Percentiles rank a stretch among this genome's conserved stretches.
These are phyloP conservation scores for Pterostichus niger DNA, from an alignment of 2,888 invertebrate species.

Conservation along the genomic window DNA sequence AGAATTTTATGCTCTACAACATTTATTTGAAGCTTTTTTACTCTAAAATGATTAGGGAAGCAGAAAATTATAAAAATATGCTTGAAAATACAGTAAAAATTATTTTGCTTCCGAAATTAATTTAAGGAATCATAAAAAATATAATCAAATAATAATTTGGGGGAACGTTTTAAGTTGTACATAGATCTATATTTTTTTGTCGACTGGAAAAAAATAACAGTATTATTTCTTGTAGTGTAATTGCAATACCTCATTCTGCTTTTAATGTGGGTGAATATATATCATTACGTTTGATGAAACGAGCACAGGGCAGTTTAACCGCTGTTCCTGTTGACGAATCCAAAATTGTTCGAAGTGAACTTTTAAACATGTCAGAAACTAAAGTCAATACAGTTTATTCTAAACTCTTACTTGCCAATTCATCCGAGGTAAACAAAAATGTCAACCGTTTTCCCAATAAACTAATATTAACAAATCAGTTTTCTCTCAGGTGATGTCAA, in stretches of 20 bases:
- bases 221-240: constrained; percentile 79
- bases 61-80: too few species aligned
- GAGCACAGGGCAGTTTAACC: constrained; percentile 80
- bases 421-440: constrained; percentile 80
- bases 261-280: constrained; percentile 84
- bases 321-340: constrained; percentile 79
- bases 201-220: too few species aligned
- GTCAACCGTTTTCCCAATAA: not conserved
- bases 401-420: constrained; percentile 87
- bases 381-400: constrained; percentile 82
- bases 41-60: too few species aligned
- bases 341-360: constrained; percentile 71
- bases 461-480: not conserved
- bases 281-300: constrained; percentile 89
- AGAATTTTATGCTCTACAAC: too few species aligned
- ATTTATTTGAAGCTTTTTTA: too few species aligned
- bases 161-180: not conserved
- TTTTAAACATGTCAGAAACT: constrained; percentile 78
- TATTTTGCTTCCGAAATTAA: too few species aligned
- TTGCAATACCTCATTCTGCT: constrained; percentile 78
- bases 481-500: constrained; percentile 80
- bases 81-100: too few species aligned
- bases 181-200: too few species aligned
- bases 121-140: too few species aligned
- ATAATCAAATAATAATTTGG: too few species aligned